These are phyloP conservation scores for Polia nebulosa DNA, from an alignment of 2,888 invertebrate genomes.

Conservation along the genomic window DNA sequence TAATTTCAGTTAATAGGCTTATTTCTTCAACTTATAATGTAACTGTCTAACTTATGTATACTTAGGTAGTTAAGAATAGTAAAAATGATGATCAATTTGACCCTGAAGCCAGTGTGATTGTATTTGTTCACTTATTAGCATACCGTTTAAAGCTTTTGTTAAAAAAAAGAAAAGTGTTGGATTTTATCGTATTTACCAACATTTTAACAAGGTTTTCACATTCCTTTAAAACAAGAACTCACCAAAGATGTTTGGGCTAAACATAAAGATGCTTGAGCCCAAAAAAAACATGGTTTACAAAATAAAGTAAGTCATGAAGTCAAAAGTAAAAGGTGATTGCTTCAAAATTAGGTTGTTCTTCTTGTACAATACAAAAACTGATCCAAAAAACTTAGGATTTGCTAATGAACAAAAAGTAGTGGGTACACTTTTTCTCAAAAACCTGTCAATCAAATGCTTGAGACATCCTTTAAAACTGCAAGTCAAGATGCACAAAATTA, in stretches of 20 bases:
- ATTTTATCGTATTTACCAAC: neutral
- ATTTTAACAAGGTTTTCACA: too few species aligned
- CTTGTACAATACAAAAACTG: neutral
- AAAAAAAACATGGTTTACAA: neutral
- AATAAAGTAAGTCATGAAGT: constrained; percentile 17
- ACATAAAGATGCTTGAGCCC: too few species aligned
- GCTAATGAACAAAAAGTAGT: constrained; percentile 22
- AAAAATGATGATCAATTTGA: constrained; percentile 18
- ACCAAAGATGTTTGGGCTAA: neutral
- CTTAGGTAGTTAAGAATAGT: neutral
- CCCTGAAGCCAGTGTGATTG: neutral
- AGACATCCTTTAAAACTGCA: constrained; percentile 16
- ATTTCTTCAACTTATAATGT: neutral
- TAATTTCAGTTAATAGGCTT: neutral
- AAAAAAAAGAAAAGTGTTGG: neutral
- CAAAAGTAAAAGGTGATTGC: constrained; percentile 26
- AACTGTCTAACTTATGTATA: neutral
- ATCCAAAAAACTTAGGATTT: constrained; percentile 5
- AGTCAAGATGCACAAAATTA: constrained; percentile 14
- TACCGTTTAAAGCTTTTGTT: neutral
- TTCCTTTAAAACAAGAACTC: neutral
- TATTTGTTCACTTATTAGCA: constrained; percentile 10
- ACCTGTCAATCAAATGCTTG: constrained; percentile 16
- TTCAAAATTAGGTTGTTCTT: constrained; percentile 10
- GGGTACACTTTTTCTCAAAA: constrained; percentile 25